Evolutionary conservation across 64 coral and sea anemone species (phyloP).

Genomic region (Stylophora pistillata): DNA sequence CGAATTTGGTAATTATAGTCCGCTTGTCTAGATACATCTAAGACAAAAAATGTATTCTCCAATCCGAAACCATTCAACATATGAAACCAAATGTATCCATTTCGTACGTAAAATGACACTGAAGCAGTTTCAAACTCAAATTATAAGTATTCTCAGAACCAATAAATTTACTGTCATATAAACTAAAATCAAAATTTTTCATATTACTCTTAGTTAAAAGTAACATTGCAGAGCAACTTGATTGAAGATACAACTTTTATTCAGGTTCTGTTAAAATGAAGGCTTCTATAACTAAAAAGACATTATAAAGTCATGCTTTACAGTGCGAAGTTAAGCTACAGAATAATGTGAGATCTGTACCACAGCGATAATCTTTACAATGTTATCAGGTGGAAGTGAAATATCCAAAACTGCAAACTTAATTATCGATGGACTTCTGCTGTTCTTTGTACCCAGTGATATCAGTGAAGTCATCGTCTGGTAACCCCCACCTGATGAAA

Average conservation of each 20-base stretch:
- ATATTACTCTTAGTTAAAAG: neutral
- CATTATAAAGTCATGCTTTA: neutral
- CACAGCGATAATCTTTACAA: neutral
- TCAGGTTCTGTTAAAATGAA: neutral
- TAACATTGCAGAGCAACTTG: neutral
- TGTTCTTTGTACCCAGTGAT: neutral
- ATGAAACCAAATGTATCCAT: too few species aligned
- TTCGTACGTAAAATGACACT: too few species aligned
- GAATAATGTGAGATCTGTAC: neutral
- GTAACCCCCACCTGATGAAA: neutral
- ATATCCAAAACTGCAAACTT: too few species aligned
- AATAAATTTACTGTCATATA: neutral
- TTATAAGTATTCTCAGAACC: neutral
- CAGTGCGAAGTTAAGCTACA: neutral
- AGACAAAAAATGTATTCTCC: too few species aligned
- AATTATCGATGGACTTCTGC: neutral
- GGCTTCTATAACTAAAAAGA: neutral
- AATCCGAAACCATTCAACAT: too few species aligned
- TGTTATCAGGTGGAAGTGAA: neutral
- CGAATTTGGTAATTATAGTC: too few species aligned
- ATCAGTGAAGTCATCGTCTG: neutral
- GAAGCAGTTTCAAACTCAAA: neutral
- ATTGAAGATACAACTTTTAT: neutral
- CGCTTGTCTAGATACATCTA: too few species aligned
- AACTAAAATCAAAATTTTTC: neutral